Base-by-base conservation (phyloP, 2,888 invertebrate genomes). In the Keiferia lycopersicella region DNA sequence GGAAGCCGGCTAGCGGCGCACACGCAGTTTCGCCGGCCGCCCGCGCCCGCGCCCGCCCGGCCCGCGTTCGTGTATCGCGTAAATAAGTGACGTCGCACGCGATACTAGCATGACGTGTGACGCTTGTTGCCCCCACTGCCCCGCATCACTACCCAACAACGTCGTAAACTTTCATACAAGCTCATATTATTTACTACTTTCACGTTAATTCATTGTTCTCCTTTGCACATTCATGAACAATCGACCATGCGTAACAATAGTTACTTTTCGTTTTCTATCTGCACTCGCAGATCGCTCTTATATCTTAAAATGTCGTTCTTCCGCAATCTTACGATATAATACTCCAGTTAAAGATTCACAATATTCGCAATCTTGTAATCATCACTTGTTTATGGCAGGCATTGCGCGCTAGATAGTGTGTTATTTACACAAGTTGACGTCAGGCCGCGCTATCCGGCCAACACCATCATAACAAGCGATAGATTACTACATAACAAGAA, bases 51-150 rank as follows among this genome's bases (percentile, higher is more conserved):
- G 26, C 26, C n/a, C 34, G 34, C 34, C 34, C 34, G 34, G 34
- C 34, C 34, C 7, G 34, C 34, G 10, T 34, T 34, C 34, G 34
- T 34, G 34, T 30, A 10, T 65, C 67, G 67, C 68, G 84, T 84
- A 82, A 77, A 82, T 79, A 70, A 61, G 75, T 88, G 88, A 88
- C 88, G 88, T 86, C 71, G 78, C 79, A 78, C 80, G 81, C 81
- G 77, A 81, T 81, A 77, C 71, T 76, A 75, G 73, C 79, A 79
- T 86, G 86, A 86, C 85, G 84, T 77, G 76, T 51, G 58, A 60
- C 62, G 30, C 22, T 12, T 26, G 30, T n/a, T n/a, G 8, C 65
- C 69, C 66, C 58, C 65, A 66, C 65, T 66, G 67, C 69, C 62
- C 62, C 34, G 53, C 38, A 58, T 63, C 26, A 50, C 38, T 56